These are phyloP conservation scores for Meloidogyne floridensis DNA, from an alignment of 1,140 invertebrate species.

Conservation along the genomic window DNA sequence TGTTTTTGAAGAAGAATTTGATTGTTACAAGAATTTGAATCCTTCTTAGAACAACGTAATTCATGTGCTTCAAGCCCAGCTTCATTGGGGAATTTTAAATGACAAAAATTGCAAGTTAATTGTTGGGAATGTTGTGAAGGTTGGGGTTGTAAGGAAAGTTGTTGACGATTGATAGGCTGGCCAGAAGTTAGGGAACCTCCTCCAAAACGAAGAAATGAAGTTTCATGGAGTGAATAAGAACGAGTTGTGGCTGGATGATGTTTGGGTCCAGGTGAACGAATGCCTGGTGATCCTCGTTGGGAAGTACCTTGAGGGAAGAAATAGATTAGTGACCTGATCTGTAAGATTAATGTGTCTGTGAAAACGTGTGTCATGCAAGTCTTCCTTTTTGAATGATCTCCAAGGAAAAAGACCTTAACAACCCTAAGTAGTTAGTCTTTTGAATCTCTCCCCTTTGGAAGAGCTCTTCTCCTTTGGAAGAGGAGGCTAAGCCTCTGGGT, in stretches of 20 bases:
- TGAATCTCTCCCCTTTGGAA: too few relatives aligned
- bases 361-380: too few relatives aligned
- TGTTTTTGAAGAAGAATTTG: constrained; percentile 43
- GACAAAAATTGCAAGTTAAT: constrained; percentile 50
- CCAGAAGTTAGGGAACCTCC: constrained; percentile 53
- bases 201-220: constrained; percentile 42
- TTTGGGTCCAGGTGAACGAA: constrained; percentile 45
- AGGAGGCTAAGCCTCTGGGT: too few relatives aligned
- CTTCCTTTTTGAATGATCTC: too few relatives aligned
- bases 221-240: constrained; percentile 55
- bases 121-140: constrained; percentile 12
- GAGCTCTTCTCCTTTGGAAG: too few relatives aligned
- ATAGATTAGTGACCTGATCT: neutral
- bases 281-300: constrained; percentile 42
- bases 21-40: constrained; percentile 9
- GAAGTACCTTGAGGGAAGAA: constrained; percentile 30
- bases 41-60: constrained; percentile 51
- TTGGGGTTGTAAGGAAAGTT: too few relatives aligned
- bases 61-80: constrained; percentile 55
- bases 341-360: too few relatives aligned
- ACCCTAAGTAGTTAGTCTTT: too few relatives aligned
- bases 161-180: constrained; percentile 47
- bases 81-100: constrained; percentile 56
- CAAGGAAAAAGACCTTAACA: neutral
- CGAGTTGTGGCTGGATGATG: constrained; percentile 48